Conservation (phyloP, 2,797 vertebrate species). For the Tinamus major region DNA sequence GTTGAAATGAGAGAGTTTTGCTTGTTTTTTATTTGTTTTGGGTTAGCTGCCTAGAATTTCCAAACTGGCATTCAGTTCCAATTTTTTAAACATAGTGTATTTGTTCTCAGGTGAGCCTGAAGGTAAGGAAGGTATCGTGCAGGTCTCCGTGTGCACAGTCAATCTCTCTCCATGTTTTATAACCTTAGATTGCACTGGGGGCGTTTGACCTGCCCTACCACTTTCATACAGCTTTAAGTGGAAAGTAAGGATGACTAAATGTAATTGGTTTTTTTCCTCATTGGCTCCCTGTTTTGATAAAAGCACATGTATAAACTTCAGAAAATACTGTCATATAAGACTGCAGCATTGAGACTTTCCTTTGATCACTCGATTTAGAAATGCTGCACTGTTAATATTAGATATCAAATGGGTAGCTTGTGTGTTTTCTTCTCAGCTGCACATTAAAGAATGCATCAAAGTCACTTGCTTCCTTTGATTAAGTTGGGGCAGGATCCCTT, state of each 20-base stretch:
- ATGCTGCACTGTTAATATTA: background rate
- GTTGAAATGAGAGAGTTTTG: background rate
- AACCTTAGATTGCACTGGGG: background rate
- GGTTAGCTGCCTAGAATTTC: background rate
- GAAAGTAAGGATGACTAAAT: background rate
- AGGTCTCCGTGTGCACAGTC: background rate
- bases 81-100: background rate
- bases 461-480: background rate
- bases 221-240: background rate
- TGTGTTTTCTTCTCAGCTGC: conserved; percentile 11
- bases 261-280: background rate
- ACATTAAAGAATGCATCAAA: conserved; percentile 38
- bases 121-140: background rate
- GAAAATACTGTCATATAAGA: background rate
- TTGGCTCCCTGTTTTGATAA: background rate
- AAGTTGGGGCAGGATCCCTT: background rate
- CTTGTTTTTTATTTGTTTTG: background rate
- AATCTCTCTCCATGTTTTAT: background rate
- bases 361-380: conserved; percentile 49
- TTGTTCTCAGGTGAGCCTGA: background rate
- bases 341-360: background rate
- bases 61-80: background rate
- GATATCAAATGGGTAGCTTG: conserved; percentile 15
- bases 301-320: background rate
- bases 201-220: background rate